Base-by-base conservation (phyloP, 1,140 invertebrate species). In the Papilio xuthus region DNA sequence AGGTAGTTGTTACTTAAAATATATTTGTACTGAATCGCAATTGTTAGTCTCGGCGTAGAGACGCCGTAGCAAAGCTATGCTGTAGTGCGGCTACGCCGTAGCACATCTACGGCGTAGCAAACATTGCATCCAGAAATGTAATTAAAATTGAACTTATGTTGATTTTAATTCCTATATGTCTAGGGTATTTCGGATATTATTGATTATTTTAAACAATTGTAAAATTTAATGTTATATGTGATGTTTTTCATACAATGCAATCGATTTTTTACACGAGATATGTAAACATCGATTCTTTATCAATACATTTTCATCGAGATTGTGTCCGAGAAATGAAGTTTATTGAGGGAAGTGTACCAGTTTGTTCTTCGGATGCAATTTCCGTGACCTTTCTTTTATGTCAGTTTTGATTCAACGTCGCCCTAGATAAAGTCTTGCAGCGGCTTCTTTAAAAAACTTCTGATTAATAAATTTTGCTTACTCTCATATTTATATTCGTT, bases 331-430 rank as follows among this genome's bases (percentile, higher is more conserved):
- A 63, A 63, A 63, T 28, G 60, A 63, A 63, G 23, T 28, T 63
- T 28, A 63, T 63, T 28, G 23, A 63, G 26, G 60, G 60, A 63
- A 63, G 60, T 63, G 60, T 63, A 63, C 60, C 60, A 63, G 23
- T 63, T 63, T 63, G 23, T 63, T 63, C 60, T 28, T 63, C 26
- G 60, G 60, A 63, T 63, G 60, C 60, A 63, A 63, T 63, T 63
- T 63, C 60, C 60, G 60, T 18, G 60, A 18, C 26, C 23, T 32
- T 63, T 63, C 60, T 63, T 63, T 63, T 63, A 63, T 63, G 23
- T 63, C 60, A 32, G 23, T 63, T 63, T 63, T 28, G 23, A 28
- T 63, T 26, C 23, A 60, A 63, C 60, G 60, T 32, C 23, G 23
- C 4, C 60, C 60, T 63, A 15, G 23, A 63, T 63, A 12, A 63